Conservation (phyloP, 2,113 vertebrate genomes). For the Galemys pyrenaicus region DNA sequence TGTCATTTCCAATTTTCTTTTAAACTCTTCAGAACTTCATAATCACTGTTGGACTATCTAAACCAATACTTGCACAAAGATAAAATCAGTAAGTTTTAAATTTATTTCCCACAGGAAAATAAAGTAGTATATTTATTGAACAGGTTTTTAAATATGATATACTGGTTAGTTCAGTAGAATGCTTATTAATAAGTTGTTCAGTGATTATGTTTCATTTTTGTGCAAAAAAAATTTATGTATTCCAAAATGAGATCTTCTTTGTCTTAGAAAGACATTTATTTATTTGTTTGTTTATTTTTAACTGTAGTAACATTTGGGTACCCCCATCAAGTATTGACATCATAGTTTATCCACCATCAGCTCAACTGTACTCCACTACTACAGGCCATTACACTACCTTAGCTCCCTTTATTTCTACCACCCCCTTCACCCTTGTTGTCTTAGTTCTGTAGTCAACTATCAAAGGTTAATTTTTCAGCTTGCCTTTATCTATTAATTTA, state of each 20-base stretch:
- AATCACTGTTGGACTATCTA: slow-evolving; percentile 68
- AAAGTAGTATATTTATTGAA: slow-evolving; percentile 60
- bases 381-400: no score
- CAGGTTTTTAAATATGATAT: slow-evolving; percentile 47
- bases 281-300: no score
- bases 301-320: no score
- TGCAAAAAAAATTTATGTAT: slow-evolving; percentile 35
- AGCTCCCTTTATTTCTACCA: no score
- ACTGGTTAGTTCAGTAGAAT: slow-evolving; percentile 44
- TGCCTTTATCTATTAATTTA: no score
- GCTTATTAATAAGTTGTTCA: slow-evolving; percentile 50
- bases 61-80: slow-evolving; percentile 69
- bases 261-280: not conserved
- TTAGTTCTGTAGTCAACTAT: no score
- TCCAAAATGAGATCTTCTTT: slow-evolving; percentile 17
- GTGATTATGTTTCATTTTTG: slow-evolving; percentile 54
- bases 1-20: slow-evolving; percentile 73
- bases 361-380: no score
- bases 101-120: slow-evolving; percentile 56
- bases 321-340: no score
- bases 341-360: no score
- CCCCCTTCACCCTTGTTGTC: no score
- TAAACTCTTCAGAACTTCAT: slow-evolving; percentile 74
- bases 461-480: no score
- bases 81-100: slow-evolving; percentile 76